Base-by-base conservation (phyloP, 2,888 invertebrate genomes). In the Isotomurus palustris region DNA sequence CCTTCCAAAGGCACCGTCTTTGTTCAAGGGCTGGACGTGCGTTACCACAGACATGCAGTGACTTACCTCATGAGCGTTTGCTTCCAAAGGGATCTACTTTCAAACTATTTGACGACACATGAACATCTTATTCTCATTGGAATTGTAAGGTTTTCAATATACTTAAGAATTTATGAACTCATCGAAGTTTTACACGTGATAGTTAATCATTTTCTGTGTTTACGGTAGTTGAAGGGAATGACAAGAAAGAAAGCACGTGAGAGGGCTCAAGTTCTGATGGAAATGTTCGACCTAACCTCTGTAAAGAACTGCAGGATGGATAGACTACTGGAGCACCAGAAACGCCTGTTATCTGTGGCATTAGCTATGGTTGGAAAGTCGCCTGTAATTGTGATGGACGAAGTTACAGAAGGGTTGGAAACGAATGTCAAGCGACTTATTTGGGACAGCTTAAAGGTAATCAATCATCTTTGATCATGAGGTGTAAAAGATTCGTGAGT, bases 61-160 rank as follows among this genome's bases (percentile, higher is more conserved):
- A 55, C 57, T 28, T 51, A 40, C 5, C 44, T 29, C 21, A 25
- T 62, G 3, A 56, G 57, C 32, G 53, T 58, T 28, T 62, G 62
- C 44, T 22, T 53, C 36, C 29, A 58, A 35, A 25, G 49, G 5
- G 28, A 56, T 25, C 22, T 55, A 14, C 47, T 62, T 2, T 58
- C 53, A 29, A 32, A 58, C 2, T 58, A 52, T 21, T 40, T 56
- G 2, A 62, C 58, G 2, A 53, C 58, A n/a, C 53, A 47, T 53
- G 62, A 62, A 38, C 62, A 62, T 28, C 50, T 62, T 53, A 14
- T 38, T 22, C 47, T 58, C 4, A 49, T 58, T 17, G 56, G 52
- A 47, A 32, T 10, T 10, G 32, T 32, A 14, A 32, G 32, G 8
- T 10, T 14, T 10, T 14, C 14, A 32, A 10, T 32, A 10, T 10